These are phyloP conservation scores for Cylas formicarius DNA, from an alignment of 1,140 invertebrate species.

Conservation along the genomic window DNA sequence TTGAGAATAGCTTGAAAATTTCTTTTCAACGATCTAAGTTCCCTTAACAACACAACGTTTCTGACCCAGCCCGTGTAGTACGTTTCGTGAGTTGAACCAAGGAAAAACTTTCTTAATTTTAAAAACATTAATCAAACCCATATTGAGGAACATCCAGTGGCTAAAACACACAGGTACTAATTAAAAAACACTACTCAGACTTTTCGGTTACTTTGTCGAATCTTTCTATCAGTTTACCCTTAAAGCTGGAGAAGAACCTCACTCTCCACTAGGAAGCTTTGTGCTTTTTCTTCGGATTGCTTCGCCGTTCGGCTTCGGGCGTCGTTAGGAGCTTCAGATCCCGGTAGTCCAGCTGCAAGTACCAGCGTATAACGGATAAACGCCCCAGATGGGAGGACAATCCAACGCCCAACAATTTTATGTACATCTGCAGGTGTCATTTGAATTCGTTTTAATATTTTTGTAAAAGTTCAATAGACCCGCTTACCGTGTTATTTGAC, in stretches of 20 bases:
- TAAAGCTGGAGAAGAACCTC: conserved; percentile 12
- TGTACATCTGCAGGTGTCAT: conserved; percentile 35
- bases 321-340: conserved; percentile 49
- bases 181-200: conserved; percentile 28
- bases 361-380: conserved; percentile 38
- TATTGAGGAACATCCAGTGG: no score
- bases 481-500: not conserved
- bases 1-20: no score
- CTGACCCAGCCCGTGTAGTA: no score
- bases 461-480: not conserved
- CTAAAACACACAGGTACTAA: no score
- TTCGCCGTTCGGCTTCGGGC: conserved; percentile 33
- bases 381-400: conserved; percentile 35
- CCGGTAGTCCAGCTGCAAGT: conserved; percentile 45
- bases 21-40: no score
- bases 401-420: conserved; percentile 36
- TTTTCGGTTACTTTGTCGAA: conserved; percentile 31
- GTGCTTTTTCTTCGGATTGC: conserved; percentile 50
- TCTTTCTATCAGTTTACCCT: conserved; percentile 22
- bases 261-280: conserved; percentile 48
- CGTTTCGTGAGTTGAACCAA: no score
- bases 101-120: no score
- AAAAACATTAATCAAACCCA: no score
- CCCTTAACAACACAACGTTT: no score
- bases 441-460: conserved; percentile 8